Conservation (phyloP, 92 coral and sea anemone genomes). For the Desmophyllum pertusum region DNA sequence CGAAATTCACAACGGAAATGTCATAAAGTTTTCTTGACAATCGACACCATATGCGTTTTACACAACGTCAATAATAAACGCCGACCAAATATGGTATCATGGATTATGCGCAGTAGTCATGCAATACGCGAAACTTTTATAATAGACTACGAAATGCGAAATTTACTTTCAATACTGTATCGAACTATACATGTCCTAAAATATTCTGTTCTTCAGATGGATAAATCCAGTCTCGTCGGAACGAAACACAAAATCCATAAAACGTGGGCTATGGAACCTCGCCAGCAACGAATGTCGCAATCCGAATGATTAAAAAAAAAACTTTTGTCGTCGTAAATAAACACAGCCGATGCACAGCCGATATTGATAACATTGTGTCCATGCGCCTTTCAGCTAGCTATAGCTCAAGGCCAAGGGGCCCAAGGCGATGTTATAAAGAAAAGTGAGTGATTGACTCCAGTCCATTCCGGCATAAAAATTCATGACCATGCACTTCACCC, state of each 20-base stretch:
- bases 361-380: neutral
- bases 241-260: neutral
- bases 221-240: neutral
- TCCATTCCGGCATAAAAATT: neutral
- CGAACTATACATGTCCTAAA: too few relatives aligned
- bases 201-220: too few relatives aligned
- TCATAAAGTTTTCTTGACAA: neutral
- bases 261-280: neutral
- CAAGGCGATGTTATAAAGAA: neutral
- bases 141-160: neutral
- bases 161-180: too few relatives aligned
- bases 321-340: neutral
- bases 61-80: neutral
- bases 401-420: too few relatives aligned
- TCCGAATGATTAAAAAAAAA: neutral
- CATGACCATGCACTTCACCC: too few relatives aligned
- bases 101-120: neutral
- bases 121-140: neutral
- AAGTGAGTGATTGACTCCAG: neutral
- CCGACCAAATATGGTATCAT: neutral
- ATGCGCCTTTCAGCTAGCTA: neutral
- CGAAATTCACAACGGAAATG: neutral
- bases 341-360: neutral
- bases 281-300: neutral
- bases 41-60: neutral